phyloP scores from a whole-genome alignment of 2,888 invertebrate genomes.

The Helicoverpa assulta region DNA sequence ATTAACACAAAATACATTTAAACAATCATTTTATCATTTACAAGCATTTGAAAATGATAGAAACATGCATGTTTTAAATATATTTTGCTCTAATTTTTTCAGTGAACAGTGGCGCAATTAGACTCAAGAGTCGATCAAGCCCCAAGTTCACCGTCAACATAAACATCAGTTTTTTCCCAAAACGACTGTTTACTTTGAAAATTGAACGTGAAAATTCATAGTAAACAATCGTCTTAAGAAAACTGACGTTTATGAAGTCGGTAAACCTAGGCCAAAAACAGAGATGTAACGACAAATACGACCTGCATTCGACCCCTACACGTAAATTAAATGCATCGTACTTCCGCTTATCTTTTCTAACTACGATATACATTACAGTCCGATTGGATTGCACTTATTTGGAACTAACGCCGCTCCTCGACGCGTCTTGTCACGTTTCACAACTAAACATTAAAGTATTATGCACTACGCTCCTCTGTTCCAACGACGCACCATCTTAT shows the following conservation, averaged over 20 bases:
- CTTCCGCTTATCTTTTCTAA: slow-evolving; percentile 86
- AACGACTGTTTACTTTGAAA: too few species aligned
- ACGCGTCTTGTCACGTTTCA: slow-evolving; percentile 81
- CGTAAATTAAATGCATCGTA: slow-evolving; percentile 88
- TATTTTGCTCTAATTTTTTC: background rate
- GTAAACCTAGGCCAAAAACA: slow-evolving; percentile 18
- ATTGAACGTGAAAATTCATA: too few species aligned
- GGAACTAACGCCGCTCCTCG: slow-evolving; percentile 76
- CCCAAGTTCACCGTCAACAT: too few species aligned
- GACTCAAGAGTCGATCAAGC: too few species aligned
- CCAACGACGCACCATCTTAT: slow-evolving; percentile 81
- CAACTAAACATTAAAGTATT: slow-evolving; percentile 84
- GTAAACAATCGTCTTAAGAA: too few species aligned
- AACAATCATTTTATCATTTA: background rate
- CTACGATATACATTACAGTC: slow-evolving; percentile 87
- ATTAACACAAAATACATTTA: background rate
- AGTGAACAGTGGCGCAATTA: background rate
- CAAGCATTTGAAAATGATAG: background rate
- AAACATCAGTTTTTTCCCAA: too few species aligned
- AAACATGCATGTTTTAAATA: background rate
- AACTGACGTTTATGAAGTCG: too few species aligned
- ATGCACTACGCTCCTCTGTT: slow-evolving; percentile 78
- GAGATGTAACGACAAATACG: slow-evolving; percentile 71
- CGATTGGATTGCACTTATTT: slow-evolving; percentile 83
- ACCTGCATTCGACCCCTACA: slow-evolving; percentile 70